Evolutionary conservation across 2,888 invertebrate species (phyloP).

Genomic region (Iphiclides podalirius): DNA sequence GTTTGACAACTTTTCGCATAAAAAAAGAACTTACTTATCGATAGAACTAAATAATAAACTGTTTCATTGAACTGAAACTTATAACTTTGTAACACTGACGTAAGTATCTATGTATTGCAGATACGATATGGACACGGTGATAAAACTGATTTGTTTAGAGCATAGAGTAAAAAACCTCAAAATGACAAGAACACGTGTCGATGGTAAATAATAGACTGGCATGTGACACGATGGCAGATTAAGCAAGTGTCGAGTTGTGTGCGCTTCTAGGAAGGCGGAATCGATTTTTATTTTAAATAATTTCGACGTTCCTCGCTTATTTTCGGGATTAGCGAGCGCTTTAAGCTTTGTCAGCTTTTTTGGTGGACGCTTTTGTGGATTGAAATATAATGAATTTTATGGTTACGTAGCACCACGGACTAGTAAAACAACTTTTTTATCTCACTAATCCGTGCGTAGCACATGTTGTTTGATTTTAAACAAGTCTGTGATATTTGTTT

Average conservation of each 20-base stretch:
- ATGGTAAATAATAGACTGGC: constrained; percentile 56
- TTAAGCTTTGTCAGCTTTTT: constrained; percentile 34
- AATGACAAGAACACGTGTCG: constrained; percentile 64
- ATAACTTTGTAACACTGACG: no score
- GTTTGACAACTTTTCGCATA: no score
- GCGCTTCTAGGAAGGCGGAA: constrained; percentile 62
- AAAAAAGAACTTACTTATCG: no score
- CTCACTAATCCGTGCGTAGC: no score
- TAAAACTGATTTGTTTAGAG: constrained; percentile 8
- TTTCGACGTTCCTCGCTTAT: constrained; percentile 41
- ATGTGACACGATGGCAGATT: constrained; percentile 65
- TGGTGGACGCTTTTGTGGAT: constrained; percentile 25
- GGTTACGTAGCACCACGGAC: no score
- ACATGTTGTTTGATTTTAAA: neutral
- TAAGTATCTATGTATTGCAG: no score
- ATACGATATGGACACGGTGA: no score
- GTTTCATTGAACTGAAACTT: no score
- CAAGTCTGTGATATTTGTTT: neutral
- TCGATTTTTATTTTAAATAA: constrained; percentile 45
- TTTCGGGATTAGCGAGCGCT: constrained; percentile 56
- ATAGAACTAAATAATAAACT: no score
- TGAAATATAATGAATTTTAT: neutral
- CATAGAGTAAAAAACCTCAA: constrained; percentile 35
- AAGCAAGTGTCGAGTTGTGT: constrained; percentile 64
- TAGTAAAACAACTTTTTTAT: no score